phyloP scores from a whole-genome alignment of 2,888 invertebrate species.

The Nudaria mundana region DNA sequence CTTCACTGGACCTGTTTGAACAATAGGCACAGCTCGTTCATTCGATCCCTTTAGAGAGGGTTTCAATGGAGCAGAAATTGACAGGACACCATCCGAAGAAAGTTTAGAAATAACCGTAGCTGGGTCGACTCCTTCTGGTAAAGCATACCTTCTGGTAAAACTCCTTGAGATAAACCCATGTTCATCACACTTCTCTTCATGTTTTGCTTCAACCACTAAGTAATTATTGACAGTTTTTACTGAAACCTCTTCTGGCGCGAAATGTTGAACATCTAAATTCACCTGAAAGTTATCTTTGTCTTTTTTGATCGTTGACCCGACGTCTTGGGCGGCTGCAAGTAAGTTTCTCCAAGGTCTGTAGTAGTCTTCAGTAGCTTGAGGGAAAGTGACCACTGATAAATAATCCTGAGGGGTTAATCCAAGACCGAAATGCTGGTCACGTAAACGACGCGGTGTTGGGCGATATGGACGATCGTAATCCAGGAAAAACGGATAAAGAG shows the following conservation, averaged over 20 bases:
- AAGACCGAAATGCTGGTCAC: conserved; percentile 57
- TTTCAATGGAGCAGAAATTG: conserved; percentile 84
- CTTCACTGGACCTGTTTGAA: conserved; percentile 84
- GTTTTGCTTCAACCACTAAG: conserved; percentile 87
- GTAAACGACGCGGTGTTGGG: conserved; percentile 41
- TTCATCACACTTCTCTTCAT: conserved; percentile 89
- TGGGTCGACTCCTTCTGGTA: conserved; percentile 82
- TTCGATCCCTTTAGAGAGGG: conserved; percentile 55
- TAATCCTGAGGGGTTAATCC: conserved; percentile 53
- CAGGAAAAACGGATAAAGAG: conserved; percentile 57
- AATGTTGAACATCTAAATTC: conserved; percentile 87
- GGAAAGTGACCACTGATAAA: conserved; percentile 49
- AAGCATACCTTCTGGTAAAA: conserved; percentile 83
- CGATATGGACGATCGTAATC: conserved; percentile 46
- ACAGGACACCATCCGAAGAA: conserved; percentile 88
- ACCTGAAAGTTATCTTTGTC: conserved; percentile 83
- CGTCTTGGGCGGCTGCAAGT: conserved; percentile 63
- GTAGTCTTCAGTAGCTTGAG: conserved; percentile 42
- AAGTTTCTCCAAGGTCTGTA: conserved; percentile 83
- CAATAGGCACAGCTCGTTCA: conserved; percentile 84
- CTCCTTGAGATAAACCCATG: conserved; percentile 88
- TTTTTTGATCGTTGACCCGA: conserved; percentile 70
- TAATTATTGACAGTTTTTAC: conserved; percentile 86
- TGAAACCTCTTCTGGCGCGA: conserved; percentile 86
- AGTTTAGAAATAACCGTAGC: conserved; percentile 85